Base-by-base conservation (phyloP, 2,888 invertebrate species). In the Erebia epiphron region DNA sequence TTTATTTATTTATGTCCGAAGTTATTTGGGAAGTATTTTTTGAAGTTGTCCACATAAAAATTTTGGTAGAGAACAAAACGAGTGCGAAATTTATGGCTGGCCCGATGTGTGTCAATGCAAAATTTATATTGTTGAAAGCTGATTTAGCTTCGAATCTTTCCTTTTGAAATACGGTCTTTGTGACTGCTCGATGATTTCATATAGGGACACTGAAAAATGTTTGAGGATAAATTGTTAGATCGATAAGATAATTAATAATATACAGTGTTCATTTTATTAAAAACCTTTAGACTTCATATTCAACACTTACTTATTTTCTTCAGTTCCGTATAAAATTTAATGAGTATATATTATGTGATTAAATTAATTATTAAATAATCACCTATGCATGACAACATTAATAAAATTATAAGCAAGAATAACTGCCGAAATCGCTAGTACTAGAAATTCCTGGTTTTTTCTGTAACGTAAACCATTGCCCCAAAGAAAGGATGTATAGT, bases 11-110 rank as follows among this genome's bases (percentile, higher is more conserved):
- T 78, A 80, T 82, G 83, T 84, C 82, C 87, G 81, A 82, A 91
- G 90, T 86, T 91, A 92, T 92, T 92, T 92, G 90, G 89, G 91
- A 91, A 92, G 90, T 86, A 91, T 92, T 91, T 90, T 88, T 89
- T 87, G 86, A 87, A 83, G 84, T 82, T 83, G 83, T 83, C 86
- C 84, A 87, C 89, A 92, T 90, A 91, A 92, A 92, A 92, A 90
- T 89, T 88, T 88, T 87, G 86, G 87, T 87, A 83, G 88, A 82
- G 84, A 91, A 91, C 91, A 92, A 92, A 92, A 92, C 87, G 90
- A 88, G 79, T 77, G 79, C 79, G 73, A 85, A 86, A 89, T 92
- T 93, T 92, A 92, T 91, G 88, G 87, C 77, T 79, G 86, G 85
- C 75, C 77, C 92, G 88, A 91, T 89, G 89, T 90, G 85, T 91